Base-by-base conservation (phyloP, 2,888 invertebrate species). In the Agonopterix heracliana region DNA sequence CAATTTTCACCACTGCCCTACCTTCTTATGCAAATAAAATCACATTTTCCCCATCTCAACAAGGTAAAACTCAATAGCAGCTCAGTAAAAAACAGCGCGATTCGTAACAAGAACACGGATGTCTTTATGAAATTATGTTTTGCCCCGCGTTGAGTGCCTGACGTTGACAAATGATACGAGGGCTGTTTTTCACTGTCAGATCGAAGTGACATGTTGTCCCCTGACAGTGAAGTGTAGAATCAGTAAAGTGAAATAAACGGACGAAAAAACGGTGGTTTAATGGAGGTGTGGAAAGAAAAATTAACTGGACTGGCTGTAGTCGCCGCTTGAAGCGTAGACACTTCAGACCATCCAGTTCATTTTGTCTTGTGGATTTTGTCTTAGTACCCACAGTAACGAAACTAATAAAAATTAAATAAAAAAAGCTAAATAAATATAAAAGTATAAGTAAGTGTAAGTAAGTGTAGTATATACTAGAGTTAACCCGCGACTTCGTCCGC, bases 121-220 rank as follows among this genome's bases (percentile, higher is more conserved):
- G 80, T 85, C 83, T 85, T 83, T 84, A 84, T 85, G 77, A 82
- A 84, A 85, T 86, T 81, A 83, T 83, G 82, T 81, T 82, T 80
- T 78, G 77, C 78, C 66, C 71, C 64, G 71, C 78, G 80, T 66
- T 74, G 83, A 81, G 83, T 77, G 68, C 73, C 71, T 81, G 86
- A 85, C 86, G 71, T 83, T 85, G 85, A 86, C 80, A 85, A 84
- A 86, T 82, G 84, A 85, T 74, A 68, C 69, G 74, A 66, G 71
- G 77, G 78, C 68, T 85, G 84, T 82, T 84, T 83, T 82, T 82
- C 81, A 81, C 81, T 84, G 84, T 83, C 82, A 79, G 78, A 81
- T 83, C 81, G 82, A 83, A 81, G 81, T 82, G 85, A 81, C 77
- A 80, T 78, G 80, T 81, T 79, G 77, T 77, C 73, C 78, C 75